Conservation (phyloP, 2,888 invertebrate genomes). For the Julus scandinavius region DNA sequence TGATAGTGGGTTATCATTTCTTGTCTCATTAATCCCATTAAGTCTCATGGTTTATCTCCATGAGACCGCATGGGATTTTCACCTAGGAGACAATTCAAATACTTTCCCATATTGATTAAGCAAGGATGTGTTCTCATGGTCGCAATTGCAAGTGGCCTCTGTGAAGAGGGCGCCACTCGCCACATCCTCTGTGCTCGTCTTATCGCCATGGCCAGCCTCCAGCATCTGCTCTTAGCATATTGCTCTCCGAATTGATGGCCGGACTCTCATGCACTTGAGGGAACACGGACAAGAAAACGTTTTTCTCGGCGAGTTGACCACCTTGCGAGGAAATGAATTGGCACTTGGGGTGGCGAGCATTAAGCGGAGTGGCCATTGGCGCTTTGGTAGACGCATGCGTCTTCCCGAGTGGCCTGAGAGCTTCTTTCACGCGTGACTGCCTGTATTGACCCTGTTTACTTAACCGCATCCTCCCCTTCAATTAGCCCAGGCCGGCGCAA, state of each 20-base stretch:
- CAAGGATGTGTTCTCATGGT: no score
- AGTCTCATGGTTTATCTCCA: no score
- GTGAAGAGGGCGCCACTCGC: neutral
- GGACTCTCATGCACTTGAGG: conserved; percentile 12
- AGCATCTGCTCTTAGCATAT: conserved; percentile 23
- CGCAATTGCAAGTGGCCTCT: neutral
- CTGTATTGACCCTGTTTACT: conserved; percentile 48
- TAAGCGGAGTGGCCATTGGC: conserved; percentile 21
- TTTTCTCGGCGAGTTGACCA: conserved; percentile 22
- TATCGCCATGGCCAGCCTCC: neutral
- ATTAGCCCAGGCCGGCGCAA: conserved; percentile 48
- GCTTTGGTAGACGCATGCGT: neutral
- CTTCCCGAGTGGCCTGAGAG: conserved; percentile 38
- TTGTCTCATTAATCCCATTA: no score
- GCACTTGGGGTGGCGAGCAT: conserved; percentile 18
- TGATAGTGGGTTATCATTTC: no score
- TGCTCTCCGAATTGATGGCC: conserved; percentile 33
- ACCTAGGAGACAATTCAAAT: no score
- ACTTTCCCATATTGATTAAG: no score
- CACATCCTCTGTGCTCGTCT: neutral
- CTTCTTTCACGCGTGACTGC: conserved; percentile 48
- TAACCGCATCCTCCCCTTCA: conserved; percentile 50
- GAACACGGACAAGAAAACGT: neutral
- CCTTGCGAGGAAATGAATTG: conserved; percentile 13
- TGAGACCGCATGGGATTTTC: no score